Conservation (phyloP, 2,888 invertebrate genomes). For the Eupithecia inturbata region DNA sequence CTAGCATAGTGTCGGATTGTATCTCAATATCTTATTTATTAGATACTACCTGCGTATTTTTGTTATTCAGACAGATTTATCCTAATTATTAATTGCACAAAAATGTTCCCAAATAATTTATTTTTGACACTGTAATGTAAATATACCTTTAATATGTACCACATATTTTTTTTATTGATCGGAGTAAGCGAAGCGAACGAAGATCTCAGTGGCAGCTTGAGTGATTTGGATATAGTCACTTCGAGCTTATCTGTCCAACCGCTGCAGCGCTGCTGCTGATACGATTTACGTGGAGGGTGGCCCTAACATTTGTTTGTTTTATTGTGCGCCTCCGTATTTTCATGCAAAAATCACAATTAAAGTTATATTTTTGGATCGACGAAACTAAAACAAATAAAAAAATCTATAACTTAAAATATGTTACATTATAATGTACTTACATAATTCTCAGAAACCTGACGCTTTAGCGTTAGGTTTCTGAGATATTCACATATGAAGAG, state of each 20-base stretch:
- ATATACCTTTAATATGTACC: constrained; percentile 52
- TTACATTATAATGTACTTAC: no score
- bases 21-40: background rate
- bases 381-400: no score
- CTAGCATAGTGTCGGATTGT: constrained; percentile 58
- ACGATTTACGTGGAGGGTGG: no score
- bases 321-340: no score
- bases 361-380: no score
- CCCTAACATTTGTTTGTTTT: no score
- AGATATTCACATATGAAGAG: no score
- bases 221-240: background rate
- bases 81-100: constrained; percentile 38
- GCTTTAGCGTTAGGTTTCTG: no score
- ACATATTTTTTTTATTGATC: background rate
- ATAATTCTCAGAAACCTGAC: no score
- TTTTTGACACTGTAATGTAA: constrained; percentile 53
- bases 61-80: constrained; percentile 3
- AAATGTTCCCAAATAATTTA: constrained; percentile 34
- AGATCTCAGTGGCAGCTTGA: background rate
- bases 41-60: background rate
- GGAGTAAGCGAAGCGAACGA: background rate
- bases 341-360: no score
- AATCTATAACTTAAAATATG: no score
- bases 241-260: background rate
- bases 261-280: no score